Percentiles rank a stretch among this genome's conserved stretches.
phyloP scores from a whole-genome alignment of 1,140 invertebrate genomes.

The Maconellicoccus hirsutus region DNA sequence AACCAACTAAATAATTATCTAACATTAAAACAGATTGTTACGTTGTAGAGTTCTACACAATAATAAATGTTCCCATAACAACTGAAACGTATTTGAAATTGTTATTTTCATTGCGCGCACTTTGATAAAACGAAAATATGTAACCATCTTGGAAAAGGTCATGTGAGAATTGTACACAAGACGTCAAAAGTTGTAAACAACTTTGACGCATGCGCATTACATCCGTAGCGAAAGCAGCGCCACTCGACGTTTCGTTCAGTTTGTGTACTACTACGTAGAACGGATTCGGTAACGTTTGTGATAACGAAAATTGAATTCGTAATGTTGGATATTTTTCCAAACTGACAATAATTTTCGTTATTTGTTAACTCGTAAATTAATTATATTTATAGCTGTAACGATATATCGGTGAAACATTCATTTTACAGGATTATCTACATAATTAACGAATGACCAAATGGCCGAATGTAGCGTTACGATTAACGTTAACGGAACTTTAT shows the following conservation, averaged over 20 bases:
- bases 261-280: no score
- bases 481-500: background rate
- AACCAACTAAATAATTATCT: constrained; percentile 1
- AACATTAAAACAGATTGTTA: background rate
- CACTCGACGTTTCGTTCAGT: no score
- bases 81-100: constrained; percentile 9
- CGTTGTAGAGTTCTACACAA: background rate
- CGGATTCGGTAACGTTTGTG: no score
- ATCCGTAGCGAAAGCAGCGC: background rate
- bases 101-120: constrained; percentile 1
- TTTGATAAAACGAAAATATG: constrained; percentile 9
- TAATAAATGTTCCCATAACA: constrained; percentile 9
- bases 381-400: no score
- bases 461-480: background rate
- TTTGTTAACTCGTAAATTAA: no score
- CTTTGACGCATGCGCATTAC: constrained; percentile 35
- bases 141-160: constrained; percentile 7
- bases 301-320: no score
- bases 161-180: constrained; percentile 30
- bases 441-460: no score
- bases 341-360: no score
- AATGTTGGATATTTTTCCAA: no score
- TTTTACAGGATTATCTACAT: no score
- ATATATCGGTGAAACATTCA: no score
- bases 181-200: constrained; percentile 37